Evolutionary conservation across 1,140 invertebrate genomes (phyloP).

Genomic region (Spodoptera frugiperda): DNA sequence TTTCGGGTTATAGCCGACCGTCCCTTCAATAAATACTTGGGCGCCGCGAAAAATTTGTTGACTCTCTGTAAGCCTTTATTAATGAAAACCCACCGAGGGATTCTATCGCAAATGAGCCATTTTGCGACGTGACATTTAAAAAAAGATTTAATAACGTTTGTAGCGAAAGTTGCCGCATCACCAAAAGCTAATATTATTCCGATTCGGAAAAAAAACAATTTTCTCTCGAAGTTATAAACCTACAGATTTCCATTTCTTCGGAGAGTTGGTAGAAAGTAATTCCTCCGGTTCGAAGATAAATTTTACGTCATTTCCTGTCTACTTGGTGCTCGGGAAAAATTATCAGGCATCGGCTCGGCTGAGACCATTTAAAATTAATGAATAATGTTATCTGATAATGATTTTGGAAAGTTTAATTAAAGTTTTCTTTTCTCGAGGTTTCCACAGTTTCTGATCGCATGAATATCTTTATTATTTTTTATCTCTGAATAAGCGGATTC

Average conservation of each 20-base stretch:
- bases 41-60: conserved; percentile 61
- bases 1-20: conserved; percentile 69
- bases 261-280: conserved; percentile 79
- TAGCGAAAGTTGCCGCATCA: conserved; percentile 60
- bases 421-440: conserved; percentile 79
- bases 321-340: conserved; percentile 75
- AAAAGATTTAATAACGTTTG: conserved; percentile 62
- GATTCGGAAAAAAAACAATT: conserved; percentile 75
- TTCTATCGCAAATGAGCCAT: conserved; percentile 51
- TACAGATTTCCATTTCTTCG: conserved; percentile 79
- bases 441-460: conserved; percentile 74
- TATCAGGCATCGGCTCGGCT: conserved; percentile 78
- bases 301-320: conserved; percentile 81
- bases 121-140: conserved; percentile 43
- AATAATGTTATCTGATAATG: conserved; percentile 86
- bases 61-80: conserved; percentile 65
- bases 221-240: conserved; percentile 75
- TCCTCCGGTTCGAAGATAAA: conserved; percentile 80
- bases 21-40: conserved; percentile 74
- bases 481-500: conserved; percentile 63
- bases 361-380: conserved; percentile 84
- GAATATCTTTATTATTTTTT: conserved; percentile 75
- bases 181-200: conserved; percentile 70
- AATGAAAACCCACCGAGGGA: conserved; percentile 62
- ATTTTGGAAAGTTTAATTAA: conserved; percentile 84